These are phyloP conservation scores for Lapara coniferarum DNA, from an alignment of 2,888 invertebrate species.

Conservation along the genomic window DNA sequence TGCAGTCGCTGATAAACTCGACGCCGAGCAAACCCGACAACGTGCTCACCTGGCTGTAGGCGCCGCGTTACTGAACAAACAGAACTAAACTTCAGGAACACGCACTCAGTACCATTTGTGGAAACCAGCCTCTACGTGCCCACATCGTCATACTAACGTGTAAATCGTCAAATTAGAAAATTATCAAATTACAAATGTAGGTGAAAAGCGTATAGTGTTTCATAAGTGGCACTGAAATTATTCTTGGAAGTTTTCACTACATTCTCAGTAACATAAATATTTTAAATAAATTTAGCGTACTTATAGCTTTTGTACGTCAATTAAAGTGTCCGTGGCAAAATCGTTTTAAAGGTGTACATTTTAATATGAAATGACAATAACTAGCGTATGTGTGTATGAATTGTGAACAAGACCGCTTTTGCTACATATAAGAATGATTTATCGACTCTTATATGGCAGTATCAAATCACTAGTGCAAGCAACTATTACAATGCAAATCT, in stretches of 20 bases:
- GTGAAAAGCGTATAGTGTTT: background rate
- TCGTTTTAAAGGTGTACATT: constrained; percentile 71
- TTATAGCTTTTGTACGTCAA: constrained; percentile 48
- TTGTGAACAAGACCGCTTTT: constrained; percentile 53
- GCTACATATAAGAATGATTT: constrained; percentile 31
- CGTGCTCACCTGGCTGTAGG: constrained; percentile 93
- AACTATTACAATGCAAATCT: background rate
- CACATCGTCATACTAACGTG: background rate
- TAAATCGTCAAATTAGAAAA: constrained; percentile 3
- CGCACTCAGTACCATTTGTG: constrained; percentile 8
- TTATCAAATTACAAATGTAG: background rate
- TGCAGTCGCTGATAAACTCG: constrained; percentile 94
- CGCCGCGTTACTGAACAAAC: constrained; percentile 23
- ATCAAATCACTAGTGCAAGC: background rate
- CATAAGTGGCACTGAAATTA: constrained; percentile 24
- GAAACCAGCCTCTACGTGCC: background rate
- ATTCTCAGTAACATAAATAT: constrained; percentile 27
- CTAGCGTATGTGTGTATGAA: constrained; percentile 60
- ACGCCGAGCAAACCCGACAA: constrained; percentile 93
- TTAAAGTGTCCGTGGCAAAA: constrained; percentile 56
- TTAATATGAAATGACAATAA: constrained; percentile 72
- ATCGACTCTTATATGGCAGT: background rate
- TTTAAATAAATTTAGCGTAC: constrained; percentile 40
- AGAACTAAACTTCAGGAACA: constrained; percentile 23
- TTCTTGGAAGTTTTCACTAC: constrained; percentile 20